Base-by-base conservation (phyloP, 92 coral and sea anemone species). In the Blastomussa wellsi region DNA sequence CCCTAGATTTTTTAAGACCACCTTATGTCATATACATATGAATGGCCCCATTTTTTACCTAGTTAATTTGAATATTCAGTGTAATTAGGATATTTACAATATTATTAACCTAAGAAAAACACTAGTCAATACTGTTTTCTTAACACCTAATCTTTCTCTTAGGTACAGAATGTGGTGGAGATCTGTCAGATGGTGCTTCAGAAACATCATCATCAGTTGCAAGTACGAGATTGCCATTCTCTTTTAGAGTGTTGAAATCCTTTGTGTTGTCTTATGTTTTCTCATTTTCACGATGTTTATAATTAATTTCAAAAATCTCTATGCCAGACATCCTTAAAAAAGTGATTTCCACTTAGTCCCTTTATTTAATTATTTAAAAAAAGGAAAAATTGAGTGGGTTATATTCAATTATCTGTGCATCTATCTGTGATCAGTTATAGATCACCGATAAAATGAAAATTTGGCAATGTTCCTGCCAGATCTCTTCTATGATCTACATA, bases 121-220 rank as follows among this genome's bases (percentile, higher is more conserved):
- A 28, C 72, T 4, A 33, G 72, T 26, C 72, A 67, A 67, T 67
- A 26, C 72, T 67, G 13, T 67, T 67, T 67, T 67, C 72, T 67
- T 67, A 26, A 36, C 72, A n/a, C n/a, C n/a, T n/a, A n/a, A n/a
- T 67, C 26, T 20, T 26, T 67, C 72, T 36, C 3, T 0, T 26
- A 67, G 72, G 72, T 67, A 26, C 72, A 67, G 72, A 67, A 15
- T 67, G 72, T 67, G 31, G 31, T 67, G 72, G 72, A 67, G 72
- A 67, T 67, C 72, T 9, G 31, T 67, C 72, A 3, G 72, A 67
- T 67, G 72, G 72, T 67, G 32, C 72, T 67, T 67, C 72, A 20
- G 72, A 67, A 67, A 67, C 35, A 67, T 66, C 72, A 16, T 67
- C 72, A 67, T 67, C 72, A 67, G 72, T 67, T 67, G 72, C 72